Conservation (phyloP, 1,140 invertebrate genomes). For the Papilio aristodemus region DNA sequence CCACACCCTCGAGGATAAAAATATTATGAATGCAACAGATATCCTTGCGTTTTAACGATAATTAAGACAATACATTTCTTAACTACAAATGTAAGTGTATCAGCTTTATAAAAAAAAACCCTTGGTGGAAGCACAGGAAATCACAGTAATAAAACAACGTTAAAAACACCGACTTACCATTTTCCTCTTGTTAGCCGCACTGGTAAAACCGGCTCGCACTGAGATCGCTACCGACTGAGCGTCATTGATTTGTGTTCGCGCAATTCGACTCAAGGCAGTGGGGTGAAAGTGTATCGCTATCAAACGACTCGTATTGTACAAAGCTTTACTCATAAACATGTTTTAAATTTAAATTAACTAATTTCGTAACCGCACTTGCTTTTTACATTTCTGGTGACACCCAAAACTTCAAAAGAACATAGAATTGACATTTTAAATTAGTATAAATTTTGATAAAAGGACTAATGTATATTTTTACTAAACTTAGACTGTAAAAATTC, state of each 20-base stretch:
- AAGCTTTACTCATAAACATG: constrained; percentile 48
- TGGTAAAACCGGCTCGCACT: constrained; percentile 50
- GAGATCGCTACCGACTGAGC: constrained; percentile 42
- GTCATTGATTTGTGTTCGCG: constrained; percentile 63
- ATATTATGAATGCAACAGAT: constrained; percentile 25
- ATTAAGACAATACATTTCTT: no score
- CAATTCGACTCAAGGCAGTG: constrained; percentile 46
- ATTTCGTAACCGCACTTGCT: background rate
- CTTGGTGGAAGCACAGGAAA: constrained; percentile 1
- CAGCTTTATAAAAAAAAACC: constrained; percentile 23
- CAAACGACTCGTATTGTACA: constrained; percentile 43
- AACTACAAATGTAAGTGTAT: no score
- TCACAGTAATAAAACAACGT: constrained; percentile 12
- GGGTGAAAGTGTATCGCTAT: constrained; percentile 75
- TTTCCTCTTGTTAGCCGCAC: constrained; percentile 63
- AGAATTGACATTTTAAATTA: no score
- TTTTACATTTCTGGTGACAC: background rate
- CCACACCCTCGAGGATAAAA: background rate
- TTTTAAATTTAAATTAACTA: constrained; percentile 23
- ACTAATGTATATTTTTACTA: no score
- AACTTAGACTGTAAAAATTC: no score
- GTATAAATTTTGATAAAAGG: no score
- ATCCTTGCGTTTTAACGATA: background rate
- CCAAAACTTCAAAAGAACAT: background rate
- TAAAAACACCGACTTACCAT: constrained; percentile 54